Percentiles rank a stretch among this genome's conserved stretches.
These are phyloP conservation scores for Octodonta nipae DNA, from an alignment of 2,888 invertebrate genomes.

Conservation along the genomic window DNA sequence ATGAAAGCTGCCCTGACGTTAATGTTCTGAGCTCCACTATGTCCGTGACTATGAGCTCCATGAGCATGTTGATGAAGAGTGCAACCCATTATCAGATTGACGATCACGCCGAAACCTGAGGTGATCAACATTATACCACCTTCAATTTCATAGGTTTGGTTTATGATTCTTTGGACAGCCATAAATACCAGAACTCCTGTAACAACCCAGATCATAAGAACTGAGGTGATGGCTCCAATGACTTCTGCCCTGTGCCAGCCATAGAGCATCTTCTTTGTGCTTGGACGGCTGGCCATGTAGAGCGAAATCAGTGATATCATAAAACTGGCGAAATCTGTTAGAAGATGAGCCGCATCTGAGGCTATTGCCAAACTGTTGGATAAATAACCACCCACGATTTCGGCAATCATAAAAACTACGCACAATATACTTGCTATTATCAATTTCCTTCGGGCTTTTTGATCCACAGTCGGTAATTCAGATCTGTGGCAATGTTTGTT, in stretches of 20 bases:
- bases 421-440: slow-evolving; percentile 81
- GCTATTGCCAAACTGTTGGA: slow-evolving; percentile 61
- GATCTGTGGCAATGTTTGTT: slow-evolving; percentile 77
- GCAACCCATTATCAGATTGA: slow-evolving; percentile 94
- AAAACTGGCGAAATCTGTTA: slow-evolving; percentile 96
- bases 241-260: slow-evolving; percentile 94
- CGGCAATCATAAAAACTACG: slow-evolving; percentile 85
- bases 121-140: slow-evolving; percentile 84
- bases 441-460: slow-evolving; percentile 71
- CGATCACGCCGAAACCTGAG: slow-evolving; percentile 79
- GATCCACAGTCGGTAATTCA: slow-evolving; percentile 59
- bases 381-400: slow-evolving; percentile 60
- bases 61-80: slow-evolving; percentile 82
- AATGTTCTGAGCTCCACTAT: slow-evolving; percentile 49
- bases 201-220: slow-evolving; percentile 93
- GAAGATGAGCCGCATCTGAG: slow-evolving; percentile 93
- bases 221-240: slow-evolving; percentile 93
- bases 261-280: slow-evolving; percentile 80
- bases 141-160: slow-evolving; percentile 72
- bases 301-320: slow-evolving; percentile 95
- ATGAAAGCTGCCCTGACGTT: slow-evolving; percentile 93
- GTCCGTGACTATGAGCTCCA: slow-evolving; percentile 31
- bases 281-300: slow-evolving; percentile 71
- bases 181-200: slow-evolving; percentile 90
- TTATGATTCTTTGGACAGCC: slow-evolving; percentile 74